Conservation (phyloP, 2,888 invertebrate species). For the Chrysina gloriosa region DNA sequence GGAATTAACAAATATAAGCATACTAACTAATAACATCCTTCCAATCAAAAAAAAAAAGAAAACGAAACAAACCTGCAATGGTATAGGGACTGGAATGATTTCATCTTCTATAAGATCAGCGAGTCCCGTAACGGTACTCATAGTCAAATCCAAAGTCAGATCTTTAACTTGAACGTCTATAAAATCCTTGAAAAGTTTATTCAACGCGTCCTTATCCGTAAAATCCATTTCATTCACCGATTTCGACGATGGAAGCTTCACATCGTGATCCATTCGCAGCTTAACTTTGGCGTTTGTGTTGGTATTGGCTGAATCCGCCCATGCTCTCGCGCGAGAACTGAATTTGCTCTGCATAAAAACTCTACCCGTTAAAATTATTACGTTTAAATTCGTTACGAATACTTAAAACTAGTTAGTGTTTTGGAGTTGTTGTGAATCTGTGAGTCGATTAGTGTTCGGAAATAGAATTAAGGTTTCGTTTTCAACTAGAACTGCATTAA, state of each 20-base stretch:
- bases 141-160: conserved; percentile 76
- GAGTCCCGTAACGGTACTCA: conserved; percentile 85
- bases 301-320: conserved; percentile 75
- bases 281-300: conserved; percentile 69
- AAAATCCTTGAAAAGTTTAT: conserved; percentile 67
- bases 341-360: conserved; percentile 76
- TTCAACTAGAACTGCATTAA: conserved; percentile 18
- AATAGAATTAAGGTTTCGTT: conserved; percentile 11
- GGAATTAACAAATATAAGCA: conserved; percentile 42
- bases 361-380: conserved; percentile 7
- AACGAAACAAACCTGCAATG: conserved; percentile 73
- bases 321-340: conserved; percentile 83
- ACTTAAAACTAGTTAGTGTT: conserved; percentile 18
- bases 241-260: conserved; percentile 63
- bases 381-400: neutral
- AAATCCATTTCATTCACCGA: conserved; percentile 61
- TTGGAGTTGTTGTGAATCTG: conserved; percentile 9
- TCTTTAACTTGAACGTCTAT: conserved; percentile 76
- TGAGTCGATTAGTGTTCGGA: conserved; percentile 25
- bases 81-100: conserved; percentile 81
- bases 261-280: conserved; percentile 72
- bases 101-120: conserved; percentile 91
- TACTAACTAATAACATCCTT: conserved; percentile 25
- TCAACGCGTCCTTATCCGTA: conserved; percentile 63
- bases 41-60: conserved; percentile 4